Evolutionary conservation across 2,888 invertebrate species (phyloP).

Genomic region (Congeria kusceri): DNA sequence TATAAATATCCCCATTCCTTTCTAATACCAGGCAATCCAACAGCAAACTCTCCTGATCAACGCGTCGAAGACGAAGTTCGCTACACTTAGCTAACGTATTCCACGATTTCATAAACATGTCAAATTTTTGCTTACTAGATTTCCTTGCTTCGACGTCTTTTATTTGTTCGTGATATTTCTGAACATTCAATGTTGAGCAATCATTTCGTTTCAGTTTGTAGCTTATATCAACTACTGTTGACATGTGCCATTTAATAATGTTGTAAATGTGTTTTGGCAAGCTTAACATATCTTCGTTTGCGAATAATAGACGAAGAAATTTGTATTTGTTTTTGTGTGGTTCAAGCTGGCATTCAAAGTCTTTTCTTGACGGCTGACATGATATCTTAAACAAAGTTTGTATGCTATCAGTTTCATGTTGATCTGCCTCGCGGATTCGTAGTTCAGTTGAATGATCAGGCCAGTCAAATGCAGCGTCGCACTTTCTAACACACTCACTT

Average conservation of each 20-base stretch:
- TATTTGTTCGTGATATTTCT: conserved; percentile 29
- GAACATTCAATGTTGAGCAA: conserved; percentile 51
- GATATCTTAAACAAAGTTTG: conserved; percentile 10
- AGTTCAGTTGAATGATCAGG: conserved; percentile 12
- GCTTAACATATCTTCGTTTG: conserved; percentile 21
- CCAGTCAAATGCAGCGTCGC: background rate
- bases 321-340: background rate
- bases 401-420: background rate
- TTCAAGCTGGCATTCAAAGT: conserved; percentile 18
- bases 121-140: conserved; percentile 19
- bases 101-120: conserved; percentile 24
- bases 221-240: conserved; percentile 47
- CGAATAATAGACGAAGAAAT: conserved; percentile 1
- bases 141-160: conserved; percentile 2
- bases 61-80: background rate
- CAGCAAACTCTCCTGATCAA: conserved; percentile 35
- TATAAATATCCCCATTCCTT: conserved; percentile 33
- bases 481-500: background rate
- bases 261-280: conserved; percentile 46
- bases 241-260: conserved; percentile 63
- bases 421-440: conserved; percentile 9
- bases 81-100: conserved; percentile 1
- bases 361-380: conserved; percentile 10
- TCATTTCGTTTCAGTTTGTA: conserved; percentile 58
- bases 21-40: conserved; percentile 52